Base-by-base conservation (phyloP, 2,888 invertebrate genomes). In the Noctuana brunneofusca region DNA sequence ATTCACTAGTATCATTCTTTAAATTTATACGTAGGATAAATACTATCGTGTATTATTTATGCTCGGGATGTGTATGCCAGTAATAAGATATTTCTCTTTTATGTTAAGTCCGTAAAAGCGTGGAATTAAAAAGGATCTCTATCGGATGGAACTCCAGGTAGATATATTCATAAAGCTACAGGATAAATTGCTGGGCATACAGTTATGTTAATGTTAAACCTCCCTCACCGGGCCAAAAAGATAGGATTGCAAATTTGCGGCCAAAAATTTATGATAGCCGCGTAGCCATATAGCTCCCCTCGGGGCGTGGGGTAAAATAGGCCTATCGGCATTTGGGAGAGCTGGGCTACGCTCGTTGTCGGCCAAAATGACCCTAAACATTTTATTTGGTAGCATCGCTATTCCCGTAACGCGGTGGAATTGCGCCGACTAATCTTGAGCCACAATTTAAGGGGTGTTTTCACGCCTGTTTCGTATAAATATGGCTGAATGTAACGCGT, bases 161-260 rank as follows among this genome's bases (percentile, higher is more conserved):
- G 60, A 79, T 75, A 79, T 83, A 81, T 81, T 82, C 82, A 83
- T 86, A 80, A 84, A 84, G 80, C 79, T 79, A 81, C 82, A 83
- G 78, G 80, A 78, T 74, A 76, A 84, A 87, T 84, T 81, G 81
- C 83, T 80, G 80, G 79, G 81, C 83, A 81, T 84, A 86, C 84
- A 84, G 87, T 89, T 89, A 91, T 90, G 89, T 87, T 89, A 89
- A 90, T 87, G 84, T 77, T 63, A 71, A 74, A 73, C 79, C 84
- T 81, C 87, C 88, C 87, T 85, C 81, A 83, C 83, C 80, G 83
- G 83, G 80, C 82, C 79, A 75, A 83, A 82, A 84, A 89, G 87
- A 90, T 87, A 89, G 85, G 87, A 90, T 92, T 92, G 89, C 92
- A 90, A 92, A 91, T 92, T 91, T 89, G 88, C 84, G 85, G 87